Evolutionary conservation across 2,797 vertebrate genomes (phyloP).

Genomic region (Epinephelus malabaricus): DNA sequence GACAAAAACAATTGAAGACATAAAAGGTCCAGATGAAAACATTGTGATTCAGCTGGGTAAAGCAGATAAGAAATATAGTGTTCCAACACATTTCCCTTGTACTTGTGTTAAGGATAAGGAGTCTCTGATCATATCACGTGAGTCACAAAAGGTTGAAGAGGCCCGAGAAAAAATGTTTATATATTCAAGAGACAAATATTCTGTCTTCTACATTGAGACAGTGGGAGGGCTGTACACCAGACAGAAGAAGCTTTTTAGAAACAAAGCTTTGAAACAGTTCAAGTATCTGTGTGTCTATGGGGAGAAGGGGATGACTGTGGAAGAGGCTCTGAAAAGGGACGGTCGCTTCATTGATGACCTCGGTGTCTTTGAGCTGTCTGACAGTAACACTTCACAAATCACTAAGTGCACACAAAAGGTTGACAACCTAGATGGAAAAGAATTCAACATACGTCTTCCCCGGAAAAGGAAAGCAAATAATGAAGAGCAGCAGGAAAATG

Average conservation of each 20-base stretch:
- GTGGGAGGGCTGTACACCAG: neutral
- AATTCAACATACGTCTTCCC: slow-evolving; percentile 8
- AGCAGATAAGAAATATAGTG: fast-evolving
- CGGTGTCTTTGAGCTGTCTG: fast-evolving
- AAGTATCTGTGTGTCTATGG: slow-evolving; percentile 47
- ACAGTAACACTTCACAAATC: neutral
- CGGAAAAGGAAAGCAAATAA: fast-evolving
- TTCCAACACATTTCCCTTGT: slow-evolving; percentile 61
- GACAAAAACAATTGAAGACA: neutral
- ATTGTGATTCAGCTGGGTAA: slow-evolving; percentile 30
- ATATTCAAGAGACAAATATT: neutral
- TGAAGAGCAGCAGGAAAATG: fast-evolving
- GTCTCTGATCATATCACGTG: neutral
- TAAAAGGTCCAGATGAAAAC: neutral
- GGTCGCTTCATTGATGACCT: slow-evolving; percentile 35
- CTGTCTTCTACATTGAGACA: slow-evolving; percentile 42
- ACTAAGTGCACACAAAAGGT: neutral
- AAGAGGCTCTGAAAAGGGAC: slow-evolving; percentile 40
- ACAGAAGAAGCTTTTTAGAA: slow-evolving; percentile 21
- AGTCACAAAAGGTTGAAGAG: neutral
- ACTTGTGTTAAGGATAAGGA: neutral
- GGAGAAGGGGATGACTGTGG: slow-evolving; percentile 34
- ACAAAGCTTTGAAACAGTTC: neutral
- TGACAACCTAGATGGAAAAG: fast-evolving
- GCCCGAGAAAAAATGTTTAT: too few relatives aligned